phyloP scores from a whole-genome alignment of 2,888 invertebrate genomes.

The Hofmannophila pseudospretella region DNA sequence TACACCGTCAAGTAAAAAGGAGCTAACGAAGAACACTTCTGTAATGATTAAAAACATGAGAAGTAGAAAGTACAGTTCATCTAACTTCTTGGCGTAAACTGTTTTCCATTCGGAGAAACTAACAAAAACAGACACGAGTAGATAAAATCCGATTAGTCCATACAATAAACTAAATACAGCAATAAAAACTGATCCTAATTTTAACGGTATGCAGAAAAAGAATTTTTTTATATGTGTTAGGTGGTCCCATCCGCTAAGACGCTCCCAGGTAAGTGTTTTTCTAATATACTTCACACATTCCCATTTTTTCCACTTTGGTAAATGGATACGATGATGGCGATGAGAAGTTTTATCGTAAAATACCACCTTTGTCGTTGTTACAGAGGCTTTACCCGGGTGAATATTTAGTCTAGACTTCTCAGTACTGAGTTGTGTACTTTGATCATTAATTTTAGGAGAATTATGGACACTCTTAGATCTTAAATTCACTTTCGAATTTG shows the following conservation, averaged over 20 bases:
- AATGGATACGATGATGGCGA: no score
- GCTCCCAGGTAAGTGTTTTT: background rate
- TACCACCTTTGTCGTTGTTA: no score
- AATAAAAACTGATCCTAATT: background rate
- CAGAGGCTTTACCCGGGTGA: no score
- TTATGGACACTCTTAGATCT: no score
- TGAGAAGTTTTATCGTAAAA: no score
- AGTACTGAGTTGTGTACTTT: no score
- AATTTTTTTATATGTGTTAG: background rate
- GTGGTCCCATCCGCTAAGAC: background rate
- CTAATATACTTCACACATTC: no score
- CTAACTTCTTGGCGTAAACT: background rate
- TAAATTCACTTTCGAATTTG: no score
- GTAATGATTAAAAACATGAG: background rate
- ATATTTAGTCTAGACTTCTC: no score
- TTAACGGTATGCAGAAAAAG: background rate
- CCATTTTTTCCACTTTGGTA: no score
- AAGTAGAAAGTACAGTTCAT: background rate
- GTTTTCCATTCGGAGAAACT: background rate
- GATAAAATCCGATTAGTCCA: background rate
- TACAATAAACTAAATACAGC: background rate
- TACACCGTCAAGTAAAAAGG: background rate
- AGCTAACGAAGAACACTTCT: background rate
- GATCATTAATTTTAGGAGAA: no score
- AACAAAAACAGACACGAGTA: background rate